phyloP scores from a whole-genome alignment of 2,888 invertebrate species.

The Trilocha varians region DNA sequence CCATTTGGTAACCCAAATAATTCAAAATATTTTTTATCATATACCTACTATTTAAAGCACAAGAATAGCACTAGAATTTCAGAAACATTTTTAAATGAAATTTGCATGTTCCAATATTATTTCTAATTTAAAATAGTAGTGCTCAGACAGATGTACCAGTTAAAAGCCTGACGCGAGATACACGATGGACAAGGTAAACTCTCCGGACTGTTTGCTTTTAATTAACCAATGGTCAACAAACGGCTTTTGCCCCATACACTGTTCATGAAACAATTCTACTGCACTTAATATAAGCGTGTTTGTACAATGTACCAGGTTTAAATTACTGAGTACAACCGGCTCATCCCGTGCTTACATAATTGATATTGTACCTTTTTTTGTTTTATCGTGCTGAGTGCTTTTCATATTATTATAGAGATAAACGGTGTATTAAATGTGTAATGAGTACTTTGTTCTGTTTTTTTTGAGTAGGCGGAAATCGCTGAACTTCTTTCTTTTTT shows the following conservation, averaged over 20 bases:
- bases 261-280: slow-evolving; percentile 61
- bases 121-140: slow-evolving; percentile 6
- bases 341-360: neutral
- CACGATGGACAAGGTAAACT: slow-evolving; percentile 49
- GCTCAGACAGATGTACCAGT: slow-evolving; percentile 5
- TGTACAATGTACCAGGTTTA: slow-evolving; percentile 23
- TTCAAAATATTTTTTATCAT: too few species aligned
- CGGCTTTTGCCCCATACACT: slow-evolving; percentile 48
- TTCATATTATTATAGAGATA: too few species aligned
- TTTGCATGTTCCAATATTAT: neutral
- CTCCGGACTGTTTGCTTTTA: slow-evolving; percentile 58
- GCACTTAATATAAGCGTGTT: slow-evolving; percentile 46
- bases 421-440: too few species aligned
- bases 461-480: too few species aligned
- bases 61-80: too few species aligned
- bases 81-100: too few species aligned
- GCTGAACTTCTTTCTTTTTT: too few species aligned
- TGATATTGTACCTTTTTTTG: neutral
- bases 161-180: slow-evolving; percentile 12
- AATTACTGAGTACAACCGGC: slow-evolving; percentile 15
- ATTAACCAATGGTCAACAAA: slow-evolving; percentile 63
- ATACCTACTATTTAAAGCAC: too few species aligned
- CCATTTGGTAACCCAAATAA: too few species aligned
- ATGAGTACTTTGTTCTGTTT: too few species aligned
- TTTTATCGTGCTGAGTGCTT: too few species aligned